These are phyloP conservation scores for Prionailurus bengalensis DNA, from an alignment of 2,113 vertebrate species.

Conservation along the genomic window DNA sequence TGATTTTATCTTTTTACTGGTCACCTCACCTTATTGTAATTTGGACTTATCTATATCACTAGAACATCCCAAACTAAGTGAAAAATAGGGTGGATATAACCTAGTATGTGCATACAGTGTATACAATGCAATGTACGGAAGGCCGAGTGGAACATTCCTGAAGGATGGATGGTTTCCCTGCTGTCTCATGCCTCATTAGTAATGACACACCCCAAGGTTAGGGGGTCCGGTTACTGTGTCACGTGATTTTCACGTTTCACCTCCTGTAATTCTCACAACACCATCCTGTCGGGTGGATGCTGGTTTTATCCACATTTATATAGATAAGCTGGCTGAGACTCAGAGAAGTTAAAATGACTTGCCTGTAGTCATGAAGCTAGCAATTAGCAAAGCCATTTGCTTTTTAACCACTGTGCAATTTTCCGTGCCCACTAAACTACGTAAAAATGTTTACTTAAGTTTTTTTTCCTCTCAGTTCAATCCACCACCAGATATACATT, in stretches of 20 bases:
- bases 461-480: background rate
- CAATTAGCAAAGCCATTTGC: slow-evolving; percentile 10
- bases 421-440: background rate
- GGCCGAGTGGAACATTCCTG: background rate
- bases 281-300: background rate
- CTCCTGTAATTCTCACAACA: background rate
- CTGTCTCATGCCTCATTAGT: background rate
- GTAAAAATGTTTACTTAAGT: background rate
- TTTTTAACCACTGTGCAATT: slow-evolving; percentile 8
- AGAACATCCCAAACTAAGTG: background rate
- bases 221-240: background rate
- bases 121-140: background rate
- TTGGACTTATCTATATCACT: background rate
- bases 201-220: background rate
- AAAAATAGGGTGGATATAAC: background rate
- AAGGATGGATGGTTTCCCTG: background rate
- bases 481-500: background rate
- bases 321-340: background rate
- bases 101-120: background rate
- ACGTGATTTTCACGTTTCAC: background rate
- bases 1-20: background rate
- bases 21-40: background rate
- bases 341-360: slow-evolving; percentile 2
- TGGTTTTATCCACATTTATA: background rate
- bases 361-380: background rate